phyloP scores from a whole-genome alignment of 2,113 vertebrate species.

The Saimiri boliviensis region DNA sequence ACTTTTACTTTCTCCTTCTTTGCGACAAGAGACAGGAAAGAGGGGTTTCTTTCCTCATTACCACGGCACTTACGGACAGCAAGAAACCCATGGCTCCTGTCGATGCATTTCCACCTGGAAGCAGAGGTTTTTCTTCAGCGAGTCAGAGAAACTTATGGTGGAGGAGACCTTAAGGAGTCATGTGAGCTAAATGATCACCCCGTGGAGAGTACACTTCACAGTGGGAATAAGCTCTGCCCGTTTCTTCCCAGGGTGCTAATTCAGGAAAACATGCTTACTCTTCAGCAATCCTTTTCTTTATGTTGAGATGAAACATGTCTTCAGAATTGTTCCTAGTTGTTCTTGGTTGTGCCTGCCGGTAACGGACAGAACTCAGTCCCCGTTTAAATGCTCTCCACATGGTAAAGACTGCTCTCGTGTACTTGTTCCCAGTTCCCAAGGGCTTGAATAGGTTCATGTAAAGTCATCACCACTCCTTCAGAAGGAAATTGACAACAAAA shows the following conservation, averaged over 20 bases:
- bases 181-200: neutral
- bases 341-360: neutral
- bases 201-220: accelerated
- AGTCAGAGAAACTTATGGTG: neutral
- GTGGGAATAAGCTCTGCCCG: neutral
- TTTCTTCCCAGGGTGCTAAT: neutral
- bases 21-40: too few species aligned
- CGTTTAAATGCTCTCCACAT: neutral
- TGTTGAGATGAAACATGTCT: accelerated
- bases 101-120: neutral
- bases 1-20: too few species aligned
- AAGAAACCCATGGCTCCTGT: neutral
- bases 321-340: accelerated
- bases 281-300: neutral
- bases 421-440: neutral
- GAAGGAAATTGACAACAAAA: neutral
- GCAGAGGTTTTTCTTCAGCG: neutral
- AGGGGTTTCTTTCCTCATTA: too few species aligned
- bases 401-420: neutral
- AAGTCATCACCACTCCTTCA: neutral
- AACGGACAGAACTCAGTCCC: too few species aligned
- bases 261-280: neutral
- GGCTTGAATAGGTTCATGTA: neutral
- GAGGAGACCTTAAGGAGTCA: neutral
- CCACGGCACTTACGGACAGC: neutral